Conservation (phyloP, 2,797 vertebrate genomes). For the Pseudochaenichthys georgianus region DNA sequence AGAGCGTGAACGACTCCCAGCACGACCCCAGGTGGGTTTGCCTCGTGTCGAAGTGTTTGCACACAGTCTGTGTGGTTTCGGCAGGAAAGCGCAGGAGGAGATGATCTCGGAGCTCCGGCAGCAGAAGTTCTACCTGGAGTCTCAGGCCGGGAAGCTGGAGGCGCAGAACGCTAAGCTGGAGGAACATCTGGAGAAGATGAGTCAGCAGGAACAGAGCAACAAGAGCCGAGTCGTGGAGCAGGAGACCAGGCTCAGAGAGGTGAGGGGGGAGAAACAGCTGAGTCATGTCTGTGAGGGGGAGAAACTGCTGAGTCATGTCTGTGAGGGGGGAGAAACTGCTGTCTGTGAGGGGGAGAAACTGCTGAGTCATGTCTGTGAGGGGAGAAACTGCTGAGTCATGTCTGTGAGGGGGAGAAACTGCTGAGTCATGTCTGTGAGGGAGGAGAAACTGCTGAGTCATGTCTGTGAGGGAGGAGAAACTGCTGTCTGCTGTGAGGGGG, state of each 20-base stretch:
- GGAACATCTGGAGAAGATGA: slow-evolving; percentile 97
- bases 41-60: slow-evolving; percentile 16
- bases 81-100: slow-evolving; percentile 98
- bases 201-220: slow-evolving; percentile 94
- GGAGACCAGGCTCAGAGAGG: slow-evolving; percentile 84
- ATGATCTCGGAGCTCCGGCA: slow-evolving; percentile 99
- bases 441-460: too few relatives aligned
- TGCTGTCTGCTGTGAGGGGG: too few relatives aligned
- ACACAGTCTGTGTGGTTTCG: slow-evolving; percentile 21
- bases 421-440: too few relatives aligned
- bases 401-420: too few relatives aligned
- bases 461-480: too few relatives aligned
- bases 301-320: too few relatives aligned
- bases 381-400: too few relatives aligned
- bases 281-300: too few relatives aligned
- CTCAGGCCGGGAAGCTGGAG: slow-evolving; percentile 88
- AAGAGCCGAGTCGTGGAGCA: slow-evolving; percentile 89
- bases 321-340: too few relatives aligned
- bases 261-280: slow-evolving; percentile 53
- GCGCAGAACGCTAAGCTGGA: slow-evolving; percentile 95
- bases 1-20: background rate
- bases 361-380: too few relatives aligned
- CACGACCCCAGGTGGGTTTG: background rate
- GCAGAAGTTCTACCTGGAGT: slow-evolving; percentile 96
- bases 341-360: too few relatives aligned